Conservation (phyloP, 2,113 vertebrate genomes). For the Plectropomus leopardus region DNA sequence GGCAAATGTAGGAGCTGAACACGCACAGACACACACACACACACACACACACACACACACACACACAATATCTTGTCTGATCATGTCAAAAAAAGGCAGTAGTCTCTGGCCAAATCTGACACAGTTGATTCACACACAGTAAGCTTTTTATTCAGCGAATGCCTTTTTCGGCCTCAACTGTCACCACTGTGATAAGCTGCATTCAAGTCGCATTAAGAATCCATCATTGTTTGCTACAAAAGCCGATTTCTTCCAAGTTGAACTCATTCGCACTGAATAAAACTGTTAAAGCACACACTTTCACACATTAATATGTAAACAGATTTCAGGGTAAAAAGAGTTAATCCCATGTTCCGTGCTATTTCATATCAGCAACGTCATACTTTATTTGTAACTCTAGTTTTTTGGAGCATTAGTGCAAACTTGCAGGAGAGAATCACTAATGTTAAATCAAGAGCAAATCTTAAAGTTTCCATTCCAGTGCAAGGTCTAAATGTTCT, state of each 20-base stretch:
- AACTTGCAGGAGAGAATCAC: neutral
- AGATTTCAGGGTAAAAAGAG: no score
- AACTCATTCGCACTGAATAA: conserved; percentile 2
- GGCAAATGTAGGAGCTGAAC: conserved; percentile 33
- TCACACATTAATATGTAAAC: no score
- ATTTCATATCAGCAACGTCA: neutral
- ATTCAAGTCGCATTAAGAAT: conserved; percentile 34
- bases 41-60: conserved; percentile 25
- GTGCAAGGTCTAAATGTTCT: neutral
- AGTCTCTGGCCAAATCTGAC: conserved; percentile 58
- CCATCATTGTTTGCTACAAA: conserved; percentile 19
- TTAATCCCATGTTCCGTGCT: neutral
- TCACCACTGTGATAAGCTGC: conserved; percentile 17
- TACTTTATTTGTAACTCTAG: neutral
- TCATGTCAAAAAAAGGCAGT: conserved; percentile 68
- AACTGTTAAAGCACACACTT: neutral
- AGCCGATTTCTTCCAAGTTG: neutral
- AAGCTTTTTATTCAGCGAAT: conserved; percentile 52
- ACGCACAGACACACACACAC: neutral
- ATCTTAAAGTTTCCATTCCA: neutral
- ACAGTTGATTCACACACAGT: conserved; percentile 57
- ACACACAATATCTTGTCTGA: conserved; percentile 72
- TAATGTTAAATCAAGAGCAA: neutral
- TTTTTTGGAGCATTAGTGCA: neutral
- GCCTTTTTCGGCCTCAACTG: conserved; percentile 34